Percentiles rank a stretch among this genome's conserved stretches.
phyloP scores from a whole-genome alignment of 2,888 invertebrate genomes.

The Teleogryllus oceanicus region DNA sequence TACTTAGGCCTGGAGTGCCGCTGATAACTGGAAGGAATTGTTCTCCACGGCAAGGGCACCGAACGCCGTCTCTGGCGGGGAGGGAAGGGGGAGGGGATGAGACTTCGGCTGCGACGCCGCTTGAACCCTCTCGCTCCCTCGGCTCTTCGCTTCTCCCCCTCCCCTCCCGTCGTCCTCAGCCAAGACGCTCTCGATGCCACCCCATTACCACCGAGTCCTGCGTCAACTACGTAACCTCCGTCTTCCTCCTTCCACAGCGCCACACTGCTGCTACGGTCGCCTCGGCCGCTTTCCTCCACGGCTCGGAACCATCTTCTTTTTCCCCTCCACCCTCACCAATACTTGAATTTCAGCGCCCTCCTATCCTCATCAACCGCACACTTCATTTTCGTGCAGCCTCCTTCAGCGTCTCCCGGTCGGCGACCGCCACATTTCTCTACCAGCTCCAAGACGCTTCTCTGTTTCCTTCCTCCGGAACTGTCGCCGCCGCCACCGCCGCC shows the following conservation, averaged over 20 bases:
- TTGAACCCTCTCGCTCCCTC: background rate
- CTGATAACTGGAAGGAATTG: conserved; percentile 10
- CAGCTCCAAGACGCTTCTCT: too few relatives aligned
- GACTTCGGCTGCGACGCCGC: background rate
- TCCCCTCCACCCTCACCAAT: too few relatives aligned
- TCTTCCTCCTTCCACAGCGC: too few relatives aligned
- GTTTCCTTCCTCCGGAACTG: background rate
- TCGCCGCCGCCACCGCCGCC: background rate
- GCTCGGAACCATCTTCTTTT: too few relatives aligned
- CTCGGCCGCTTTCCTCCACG: too few relatives aligned
- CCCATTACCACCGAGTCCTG: background rate
- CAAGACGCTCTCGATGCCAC: background rate
- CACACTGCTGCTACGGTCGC: too few relatives aligned
- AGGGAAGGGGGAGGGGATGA: background rate
- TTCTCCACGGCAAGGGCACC: background rate
- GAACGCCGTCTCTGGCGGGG: background rate
- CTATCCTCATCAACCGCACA: too few relatives aligned
- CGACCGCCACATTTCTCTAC: too few relatives aligned
- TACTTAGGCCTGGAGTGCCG: conserved; percentile 9
- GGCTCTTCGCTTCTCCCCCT: background rate
- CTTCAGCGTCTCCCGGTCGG: too few relatives aligned
- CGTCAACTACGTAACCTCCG: too few relatives aligned
- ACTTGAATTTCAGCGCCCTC: too few relatives aligned
- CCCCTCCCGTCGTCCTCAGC: background rate
- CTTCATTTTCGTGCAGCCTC: too few relatives aligned